Base-by-base conservation (phyloP, 2,113 vertebrate species). In the Perca fluviatilis region DNA sequence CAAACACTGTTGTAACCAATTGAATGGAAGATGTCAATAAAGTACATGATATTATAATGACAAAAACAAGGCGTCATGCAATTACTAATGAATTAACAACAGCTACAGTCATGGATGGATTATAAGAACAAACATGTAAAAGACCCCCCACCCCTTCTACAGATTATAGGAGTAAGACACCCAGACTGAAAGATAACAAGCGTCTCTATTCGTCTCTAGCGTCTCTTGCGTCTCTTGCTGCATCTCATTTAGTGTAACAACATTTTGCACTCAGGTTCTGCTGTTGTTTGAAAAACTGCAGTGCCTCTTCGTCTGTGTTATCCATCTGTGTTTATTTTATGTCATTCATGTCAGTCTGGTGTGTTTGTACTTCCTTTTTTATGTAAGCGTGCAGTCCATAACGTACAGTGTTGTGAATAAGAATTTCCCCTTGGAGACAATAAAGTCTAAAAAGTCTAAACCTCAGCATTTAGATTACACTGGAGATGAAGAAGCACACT, bases 51-150 rank as follows among this genome's bases (percentile, higher is more conserved):
- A 15, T 14, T 15, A 23, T 36, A 10, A 69, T 0, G 12, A 58
- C 30, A 66, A 74, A 16, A 64, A 23, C 40, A 49, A 47, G 13
- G 40, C 7, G 6, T 40, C 79, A n/a, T 81, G 77, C 51, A 49
- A 4, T 27, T 23, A 81, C 18, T 60, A 9, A 82, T 62, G 40
- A 49, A 54, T 68, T 9, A 19, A 21, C 50, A 68, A 62, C 21
- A 46, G 30, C 51, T 71, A 6, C 47, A 75, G 57, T 51, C 72
- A 70, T 61, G 67, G 69, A 78, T 4, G 56, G 62, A 80, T 61
- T 53, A 57, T 43, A 11, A 43, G 40, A 43, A 43, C 40, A 50
- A 6, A 50, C 8, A 49, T n/a, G 36, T 40, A 25, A 50, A 36
- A 18, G 14, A 2, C 19, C 12, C 25, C 40, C 16, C 18, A 62